Evolutionary conservation across 1,140 invertebrate genomes (phyloP).

Genomic region (Calosoma granatense): DNA sequence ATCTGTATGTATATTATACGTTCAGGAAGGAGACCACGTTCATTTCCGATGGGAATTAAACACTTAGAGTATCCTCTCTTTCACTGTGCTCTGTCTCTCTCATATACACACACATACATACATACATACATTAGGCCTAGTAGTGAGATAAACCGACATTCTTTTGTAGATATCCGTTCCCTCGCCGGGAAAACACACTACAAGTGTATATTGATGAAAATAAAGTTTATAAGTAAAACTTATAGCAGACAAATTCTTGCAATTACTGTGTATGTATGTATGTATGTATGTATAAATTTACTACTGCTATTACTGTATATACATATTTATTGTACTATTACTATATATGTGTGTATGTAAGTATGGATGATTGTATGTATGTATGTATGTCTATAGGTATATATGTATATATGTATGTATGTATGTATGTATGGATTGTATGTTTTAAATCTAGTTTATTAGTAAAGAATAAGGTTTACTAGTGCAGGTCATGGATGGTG

Average conservation of each 20-base stretch:
- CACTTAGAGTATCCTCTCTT: no score
- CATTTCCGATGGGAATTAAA: no score
- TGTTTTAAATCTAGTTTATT: neutral
- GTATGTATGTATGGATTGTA: neutral
- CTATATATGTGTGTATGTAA: neutral
- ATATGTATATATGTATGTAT: neutral
- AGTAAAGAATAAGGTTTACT: neutral
- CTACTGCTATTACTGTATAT: neutral
- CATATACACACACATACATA: no score
- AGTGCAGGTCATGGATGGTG: no score
- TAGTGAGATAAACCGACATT: no score
- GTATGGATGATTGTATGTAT: neutral
- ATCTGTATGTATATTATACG: no score
- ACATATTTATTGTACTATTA: neutral
- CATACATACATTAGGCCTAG: no score
- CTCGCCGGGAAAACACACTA: no score
- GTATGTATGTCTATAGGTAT: neutral
- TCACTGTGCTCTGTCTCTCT: no score
- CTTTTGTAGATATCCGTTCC: no score
- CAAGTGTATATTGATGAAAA: slow-evolving; percentile 13
- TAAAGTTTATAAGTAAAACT: slow-evolving; percentile 5
- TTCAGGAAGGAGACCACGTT: no score
- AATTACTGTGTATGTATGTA: neutral
- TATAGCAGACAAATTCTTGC: slow-evolving; percentile 9
- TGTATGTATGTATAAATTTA: no score